Base-by-base conservation (phyloP, 2,888 invertebrate genomes). In the Helleia helle region DNA sequence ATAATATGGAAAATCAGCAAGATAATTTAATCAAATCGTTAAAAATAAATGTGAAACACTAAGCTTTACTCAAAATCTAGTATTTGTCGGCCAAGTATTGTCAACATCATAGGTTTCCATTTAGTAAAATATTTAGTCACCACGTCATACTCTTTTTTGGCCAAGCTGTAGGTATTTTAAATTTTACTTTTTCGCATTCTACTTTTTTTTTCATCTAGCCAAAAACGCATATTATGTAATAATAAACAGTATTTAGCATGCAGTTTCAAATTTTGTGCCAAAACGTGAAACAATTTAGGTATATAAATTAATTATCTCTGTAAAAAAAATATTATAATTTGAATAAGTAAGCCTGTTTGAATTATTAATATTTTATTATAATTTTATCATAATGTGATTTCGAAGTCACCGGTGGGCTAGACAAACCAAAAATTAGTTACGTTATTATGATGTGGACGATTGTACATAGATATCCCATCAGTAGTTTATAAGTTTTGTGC, bases 361-460 rank as follows among this genome's bases (percentile, higher is more conserved):
- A 57, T 54, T 63, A 59, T 66, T 68, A 56, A 71, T 73, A 67
- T 71, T 71, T 71, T 66, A 69, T 66, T 61, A 51, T 66, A 62
- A 56, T 63, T 55, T 63, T 54, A 58, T 36, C 40, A 14, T 62
- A 68, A 62, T n/a, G 69, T 52, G 60, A 68, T 58, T 64, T 64
- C 65, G 57, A 67, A 67, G 66, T 62, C 57, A 67, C 64, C 63
- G 80, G 81, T 80, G 77, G 83, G 83, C 83, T 83, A 83, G 83
- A 71, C 59, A 71, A 81, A 84, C 83, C 83, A 84, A 83, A 84
- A 77, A 83, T 71, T 73, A 76, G 54, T 68, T 76, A 77, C 45
- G 66, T 57, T 55, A 50, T 50, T 43, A 52, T 51, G 77, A 68
- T 67, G 76, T 43, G 81, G 72, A 65, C 52, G 53, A 44, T 51